These are phyloP conservation scores for Euwallacea fornicatus DNA, from an alignment of 1,140 invertebrate species.

Conservation along the genomic window DNA sequence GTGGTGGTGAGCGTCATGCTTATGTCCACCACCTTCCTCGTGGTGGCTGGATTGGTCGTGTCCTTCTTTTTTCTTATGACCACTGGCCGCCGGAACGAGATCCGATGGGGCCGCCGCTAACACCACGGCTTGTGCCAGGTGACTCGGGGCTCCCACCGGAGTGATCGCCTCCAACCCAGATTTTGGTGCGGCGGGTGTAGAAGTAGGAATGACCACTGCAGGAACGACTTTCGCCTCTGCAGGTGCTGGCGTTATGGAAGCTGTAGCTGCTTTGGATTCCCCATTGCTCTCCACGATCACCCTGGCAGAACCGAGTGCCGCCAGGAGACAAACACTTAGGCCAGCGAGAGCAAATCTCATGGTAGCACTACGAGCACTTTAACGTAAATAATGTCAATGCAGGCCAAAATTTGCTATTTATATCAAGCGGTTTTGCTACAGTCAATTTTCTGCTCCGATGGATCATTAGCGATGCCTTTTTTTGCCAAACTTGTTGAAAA, in stretches of 20 bases:
- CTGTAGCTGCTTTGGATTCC: constrained; percentile 1
- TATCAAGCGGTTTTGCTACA: constrained; percentile 26
- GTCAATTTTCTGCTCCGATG: constrained; percentile 28
- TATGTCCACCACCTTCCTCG: constrained; percentile 65
- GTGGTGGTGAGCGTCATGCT: constrained; percentile 65
- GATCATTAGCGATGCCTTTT: constrained; percentile 1
- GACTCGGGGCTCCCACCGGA: background rate
- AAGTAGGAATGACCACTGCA: background rate
- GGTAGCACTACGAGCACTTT: constrained; percentile 21
- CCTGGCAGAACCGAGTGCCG: constrained; percentile 7
- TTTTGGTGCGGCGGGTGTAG: background rate
- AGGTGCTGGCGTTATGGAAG: background rate
- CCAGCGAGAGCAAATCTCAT: constrained; percentile 20
- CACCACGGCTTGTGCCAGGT: background rate
- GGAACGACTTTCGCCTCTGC: background rate
- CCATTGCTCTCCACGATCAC: constrained; percentile 26
- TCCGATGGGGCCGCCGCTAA: constrained; percentile 49
- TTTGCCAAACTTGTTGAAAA: constrained; percentile 24
- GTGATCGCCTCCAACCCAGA: background rate
- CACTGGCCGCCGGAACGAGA: constrained; percentile 56
- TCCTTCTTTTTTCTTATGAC: constrained; percentile 56
- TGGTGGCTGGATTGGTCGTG: constrained; percentile 60
- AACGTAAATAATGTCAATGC: constrained; percentile 16
- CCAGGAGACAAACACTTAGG: constrained; percentile 24
- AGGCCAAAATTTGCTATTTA: constrained; percentile 34